These are phyloP conservation scores for Iphiclides podalirius DNA, from an alignment of 2,888 invertebrate genomes.

Conservation along the genomic window DNA sequence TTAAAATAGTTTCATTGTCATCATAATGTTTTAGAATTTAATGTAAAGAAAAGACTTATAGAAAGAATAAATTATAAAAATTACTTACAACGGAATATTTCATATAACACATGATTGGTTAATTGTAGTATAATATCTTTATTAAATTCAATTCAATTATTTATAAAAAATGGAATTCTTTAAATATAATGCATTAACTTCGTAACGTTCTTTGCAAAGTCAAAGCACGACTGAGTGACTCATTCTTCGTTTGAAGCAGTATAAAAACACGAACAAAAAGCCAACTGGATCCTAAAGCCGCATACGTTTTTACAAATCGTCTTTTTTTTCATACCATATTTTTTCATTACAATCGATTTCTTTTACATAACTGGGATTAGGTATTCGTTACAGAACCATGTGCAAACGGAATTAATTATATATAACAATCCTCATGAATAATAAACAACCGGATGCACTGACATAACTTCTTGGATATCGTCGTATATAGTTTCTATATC, in stretches of 20 bases:
- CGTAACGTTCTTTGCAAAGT: background rate
- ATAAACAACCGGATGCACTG: constrained; percentile 15
- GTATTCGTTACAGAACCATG: constrained; percentile 11
- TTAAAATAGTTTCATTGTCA: no score
- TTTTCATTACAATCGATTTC: constrained; percentile 4
- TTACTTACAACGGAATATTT: no score
- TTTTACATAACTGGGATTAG: constrained; percentile 22
- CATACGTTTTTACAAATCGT: constrained; percentile 1
- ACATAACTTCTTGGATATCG: constrained; percentile 2
- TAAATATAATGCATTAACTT: background rate
- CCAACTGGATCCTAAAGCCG: constrained; percentile 5
- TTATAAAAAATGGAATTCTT: background rate
- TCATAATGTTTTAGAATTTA: no score
- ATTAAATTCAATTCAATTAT: background rate
- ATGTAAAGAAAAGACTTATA: no score
- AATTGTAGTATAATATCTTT: no score
- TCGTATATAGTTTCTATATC: background rate
- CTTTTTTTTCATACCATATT: constrained; percentile 22
- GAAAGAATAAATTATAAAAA: no score
- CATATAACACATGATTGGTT: no score
- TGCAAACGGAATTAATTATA: constrained; percentile 14
- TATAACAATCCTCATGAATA: constrained; percentile 19
- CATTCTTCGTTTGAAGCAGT: background rate
- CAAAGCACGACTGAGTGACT: background rate
- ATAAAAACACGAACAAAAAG: constrained; percentile 3